Evolutionary conservation across 2,888 invertebrate genomes (phyloP).

Genomic region (Lacanobia oleracea): DNA sequence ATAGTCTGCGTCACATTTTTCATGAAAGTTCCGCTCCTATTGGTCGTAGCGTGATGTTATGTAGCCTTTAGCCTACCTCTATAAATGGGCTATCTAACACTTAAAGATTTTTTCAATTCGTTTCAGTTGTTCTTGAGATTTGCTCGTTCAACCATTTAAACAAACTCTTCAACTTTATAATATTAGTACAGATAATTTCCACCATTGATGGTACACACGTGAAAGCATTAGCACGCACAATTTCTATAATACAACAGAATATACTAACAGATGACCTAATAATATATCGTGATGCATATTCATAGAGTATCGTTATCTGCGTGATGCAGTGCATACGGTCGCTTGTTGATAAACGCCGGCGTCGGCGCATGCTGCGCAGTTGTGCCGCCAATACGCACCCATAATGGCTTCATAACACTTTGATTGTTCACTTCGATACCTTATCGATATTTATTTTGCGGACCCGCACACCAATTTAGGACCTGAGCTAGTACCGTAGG

Average conservation of each 20-base stretch:
- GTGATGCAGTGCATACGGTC: constrained; percentile 45
- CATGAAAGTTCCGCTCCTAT: no score
- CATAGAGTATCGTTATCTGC: constrained; percentile 59
- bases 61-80: no score
- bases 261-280: constrained; percentile 48
- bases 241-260: constrained; percentile 34
- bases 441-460: constrained; percentile 51
- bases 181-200: neutral
- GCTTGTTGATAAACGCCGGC: constrained; percentile 53
- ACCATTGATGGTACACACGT: constrained; percentile 1
- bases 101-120: no score
- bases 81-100: no score
- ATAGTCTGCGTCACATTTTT: no score
- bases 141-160: no score
- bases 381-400: constrained; percentile 38
- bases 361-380: constrained; percentile 59
- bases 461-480: constrained; percentile 34
- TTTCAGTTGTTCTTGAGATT: no score
- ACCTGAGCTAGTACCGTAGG: constrained; percentile 7
- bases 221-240: neutral
- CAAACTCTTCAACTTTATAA: no score
- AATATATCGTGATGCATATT: constrained; percentile 56
- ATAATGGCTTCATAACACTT: constrained; percentile 55
- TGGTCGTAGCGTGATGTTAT: no score
- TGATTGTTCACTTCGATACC: constrained; percentile 55